These are phyloP conservation scores for Acipenser transmontanus DNA, from an alignment of 2,797 vertebrate genomes.

Conservation along the genomic window DNA sequence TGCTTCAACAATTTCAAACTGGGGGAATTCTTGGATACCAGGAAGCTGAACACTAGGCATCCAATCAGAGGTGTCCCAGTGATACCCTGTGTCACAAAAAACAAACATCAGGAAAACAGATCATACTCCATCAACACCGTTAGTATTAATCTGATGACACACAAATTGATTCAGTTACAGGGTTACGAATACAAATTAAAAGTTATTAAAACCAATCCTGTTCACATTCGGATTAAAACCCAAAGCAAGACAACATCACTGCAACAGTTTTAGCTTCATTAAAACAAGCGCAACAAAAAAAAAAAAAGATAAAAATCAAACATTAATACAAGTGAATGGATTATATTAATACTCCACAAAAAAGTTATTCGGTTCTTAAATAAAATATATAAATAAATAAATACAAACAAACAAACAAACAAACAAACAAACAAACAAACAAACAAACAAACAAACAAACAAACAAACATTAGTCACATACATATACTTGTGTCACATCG, in stretches of 20 bases:
- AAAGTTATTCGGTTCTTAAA: too few relatives aligned
- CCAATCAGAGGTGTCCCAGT: conserved; percentile 99
- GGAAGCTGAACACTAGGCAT: conserved; percentile 95
- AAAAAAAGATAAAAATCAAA: too few relatives aligned
- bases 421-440: too few relatives aligned
- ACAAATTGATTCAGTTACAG: too few relatives aligned
- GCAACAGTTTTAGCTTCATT: background rate
- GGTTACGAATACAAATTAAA: background rate
- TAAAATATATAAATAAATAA: too few relatives aligned
- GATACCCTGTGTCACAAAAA: conserved; percentile 70
- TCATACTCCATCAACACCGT: background rate
- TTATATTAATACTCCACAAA: too few relatives aligned
- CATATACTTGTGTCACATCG: background rate
- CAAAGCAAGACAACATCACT: conserved; percentile 48
- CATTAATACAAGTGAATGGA: too few relatives aligned
- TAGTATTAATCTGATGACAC: conserved; percentile 19
- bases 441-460: too few relatives aligned
- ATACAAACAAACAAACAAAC: too few relatives aligned
- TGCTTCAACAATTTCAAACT: conserved; percentile 87
- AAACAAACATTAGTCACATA: background rate
- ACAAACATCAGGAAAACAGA: conserved; percentile 3
- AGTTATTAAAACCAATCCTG: conserved; percentile 3
- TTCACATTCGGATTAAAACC: conserved; percentile 36
- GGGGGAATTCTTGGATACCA: conserved; percentile 95
- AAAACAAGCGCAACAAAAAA: too few relatives aligned